phyloP scores from a whole-genome alignment of 2,113 vertebrate species.

The Thunnus maccoyii region DNA sequence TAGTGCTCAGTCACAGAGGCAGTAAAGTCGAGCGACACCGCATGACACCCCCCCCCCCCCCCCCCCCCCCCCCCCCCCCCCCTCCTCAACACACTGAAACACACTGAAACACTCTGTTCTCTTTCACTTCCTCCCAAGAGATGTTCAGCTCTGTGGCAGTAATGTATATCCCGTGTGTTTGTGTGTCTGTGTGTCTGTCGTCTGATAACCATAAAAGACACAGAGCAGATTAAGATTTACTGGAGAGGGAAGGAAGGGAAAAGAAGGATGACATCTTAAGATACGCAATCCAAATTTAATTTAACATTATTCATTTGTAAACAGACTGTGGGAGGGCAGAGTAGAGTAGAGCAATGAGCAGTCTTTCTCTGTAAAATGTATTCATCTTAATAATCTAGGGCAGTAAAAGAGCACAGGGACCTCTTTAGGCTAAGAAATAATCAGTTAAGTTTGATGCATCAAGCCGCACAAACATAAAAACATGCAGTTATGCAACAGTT shows the following conservation, averaged over 20 bases:
- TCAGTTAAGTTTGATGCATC: neutral
- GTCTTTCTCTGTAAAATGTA: too few species aligned
- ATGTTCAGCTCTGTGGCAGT: neutral
- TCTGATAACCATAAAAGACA: conserved; percentile 5
- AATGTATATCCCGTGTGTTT: conserved; percentile 57
- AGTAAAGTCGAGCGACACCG: neutral
- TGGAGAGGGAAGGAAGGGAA: neutral
- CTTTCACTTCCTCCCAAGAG: conserved; percentile 71
- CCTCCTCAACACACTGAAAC: conserved; percentile 28
- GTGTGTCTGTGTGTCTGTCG: neutral
- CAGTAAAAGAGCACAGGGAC: neutral
- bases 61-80: too few species aligned
- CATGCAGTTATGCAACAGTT: conserved; percentile 7
- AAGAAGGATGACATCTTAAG: conserved; percentile 4
- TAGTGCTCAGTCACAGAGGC: neutral
- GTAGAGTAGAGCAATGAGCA: neutral
- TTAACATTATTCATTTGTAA: neutral
- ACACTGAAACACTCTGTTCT: conserved; percentile 64
- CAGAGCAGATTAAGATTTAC: neutral
- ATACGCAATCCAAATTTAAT: neutral
- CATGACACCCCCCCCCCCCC: neutral
- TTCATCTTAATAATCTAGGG: neutral
- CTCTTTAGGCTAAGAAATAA: neutral
- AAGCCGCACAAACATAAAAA: neutral
- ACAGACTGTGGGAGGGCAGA: neutral